Base-by-base conservation (phyloP, 2,113 vertebrate species). In the Dunckerocampus dactyliophorus region DNA sequence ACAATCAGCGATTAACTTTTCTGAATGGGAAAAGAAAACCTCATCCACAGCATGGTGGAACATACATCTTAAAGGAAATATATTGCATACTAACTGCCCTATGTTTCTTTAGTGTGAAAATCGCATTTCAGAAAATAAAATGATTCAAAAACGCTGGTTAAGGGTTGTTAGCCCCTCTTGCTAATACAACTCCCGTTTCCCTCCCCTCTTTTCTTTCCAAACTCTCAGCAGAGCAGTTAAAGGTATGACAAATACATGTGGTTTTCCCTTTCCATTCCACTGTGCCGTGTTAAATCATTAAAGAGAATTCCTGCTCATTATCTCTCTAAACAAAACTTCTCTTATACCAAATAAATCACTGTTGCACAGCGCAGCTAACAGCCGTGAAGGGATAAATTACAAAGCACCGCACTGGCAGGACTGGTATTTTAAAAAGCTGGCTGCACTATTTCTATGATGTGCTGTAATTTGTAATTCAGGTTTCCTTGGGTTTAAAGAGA, bases 361-460 rank as follows among this genome's bases (percentile, higher is more conserved):
- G 83, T 85, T 84, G 82, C 91, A 80, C 85, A 65, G 91, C 88
- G 89, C 91, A 83, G 82, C 85, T 87, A 94, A 93, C 87, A 89
- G 90, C 92, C 89, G 81, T 90, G 92, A 94, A 94, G 92, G 94
- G 93, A 95, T 95, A 95, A 94, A 94, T 95, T 94, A 94, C 88
- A 91, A 87, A 91, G 91, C 87, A 90, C 88, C 92, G 91, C 90
- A 79, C 83, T 95, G 93, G 94, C 95, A 95, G 93, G 91, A 90
- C 92, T 95, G 94, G 92, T 97, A 95, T 97, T 96, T 97, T 94
- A 94, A 98, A 95, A 94, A 95, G 94, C 93, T 92, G 94, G 93
- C 89, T 93, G 93, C 92, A 93, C 89, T 92, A 92, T 93, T 92
- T 92, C 91, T 92, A 89, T 92, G 91, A 88, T 91, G 92, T 92